Evolutionary conservation across 2,113 vertebrate species (phyloP).

Genomic region (Chlorodrepanis virens): DNA sequence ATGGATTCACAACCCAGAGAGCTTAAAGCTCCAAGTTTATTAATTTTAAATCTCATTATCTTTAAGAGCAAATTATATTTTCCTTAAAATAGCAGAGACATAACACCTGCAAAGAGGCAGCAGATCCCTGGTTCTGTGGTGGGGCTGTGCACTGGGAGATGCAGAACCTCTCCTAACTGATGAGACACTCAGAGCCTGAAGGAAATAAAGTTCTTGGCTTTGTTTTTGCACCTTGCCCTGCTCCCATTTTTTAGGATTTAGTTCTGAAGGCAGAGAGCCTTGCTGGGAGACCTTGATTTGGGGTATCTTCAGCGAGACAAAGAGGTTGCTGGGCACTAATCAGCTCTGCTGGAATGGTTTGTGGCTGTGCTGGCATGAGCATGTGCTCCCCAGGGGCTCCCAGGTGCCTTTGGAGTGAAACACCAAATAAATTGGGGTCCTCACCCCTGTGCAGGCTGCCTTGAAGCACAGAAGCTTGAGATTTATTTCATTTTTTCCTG

Average conservation of each 20-base stretch:
- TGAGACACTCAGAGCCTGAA: neutral
- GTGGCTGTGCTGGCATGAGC: neutral
- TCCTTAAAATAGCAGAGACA: neutral
- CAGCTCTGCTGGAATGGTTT: neutral
- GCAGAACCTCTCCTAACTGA: neutral
- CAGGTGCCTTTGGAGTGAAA: neutral
- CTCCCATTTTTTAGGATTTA: neutral
- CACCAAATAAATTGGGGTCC: neutral
- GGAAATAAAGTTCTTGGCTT: neutral
- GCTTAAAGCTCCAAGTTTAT: neutral
- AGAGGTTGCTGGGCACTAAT: neutral
- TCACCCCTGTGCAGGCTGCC: neutral
- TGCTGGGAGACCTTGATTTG: neutral
- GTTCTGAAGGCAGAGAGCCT: neutral
- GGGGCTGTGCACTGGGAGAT: neutral
- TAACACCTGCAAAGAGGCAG: neutral
- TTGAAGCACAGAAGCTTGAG: neutral
- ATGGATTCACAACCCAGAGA: neutral
- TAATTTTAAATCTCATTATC: conserved; percentile 40
- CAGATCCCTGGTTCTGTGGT: neutral
- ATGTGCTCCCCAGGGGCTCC: neutral
- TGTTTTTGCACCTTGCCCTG: neutral
- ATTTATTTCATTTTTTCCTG: neutral
- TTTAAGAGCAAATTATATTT: conserved; percentile 24
- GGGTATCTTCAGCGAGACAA: neutral